phyloP scores from a whole-genome alignment of 2,113 vertebrate genomes.

The Varanus komodoensis region DNA sequence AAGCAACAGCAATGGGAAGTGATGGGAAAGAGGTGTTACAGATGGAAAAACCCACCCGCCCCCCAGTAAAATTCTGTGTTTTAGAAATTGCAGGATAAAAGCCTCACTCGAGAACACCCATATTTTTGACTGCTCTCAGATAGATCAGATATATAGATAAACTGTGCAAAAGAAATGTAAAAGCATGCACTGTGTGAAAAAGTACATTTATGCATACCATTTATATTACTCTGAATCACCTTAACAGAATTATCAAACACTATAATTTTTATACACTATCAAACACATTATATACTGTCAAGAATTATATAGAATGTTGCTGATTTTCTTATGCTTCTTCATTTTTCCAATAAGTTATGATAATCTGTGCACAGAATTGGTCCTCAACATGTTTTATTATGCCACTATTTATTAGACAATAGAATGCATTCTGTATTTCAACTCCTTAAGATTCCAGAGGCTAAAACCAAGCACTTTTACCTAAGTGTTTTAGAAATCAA shows the following conservation, averaged over 20 bases:
- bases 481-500: background rate
- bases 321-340: background rate
- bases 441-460: background rate
- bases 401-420: background rate
- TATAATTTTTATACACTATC: background rate
- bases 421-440: background rate
- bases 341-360: slow-evolving; percentile 1
- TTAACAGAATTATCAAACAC: slow-evolving; percentile 10
- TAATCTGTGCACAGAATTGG: background rate
- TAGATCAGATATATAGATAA: background rate
- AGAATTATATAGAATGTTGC: background rate
- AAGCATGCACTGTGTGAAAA: background rate
- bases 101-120: no score
- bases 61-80: no score
- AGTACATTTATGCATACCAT: background rate
- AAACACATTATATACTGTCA: background rate
- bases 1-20: no score
- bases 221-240: background rate
- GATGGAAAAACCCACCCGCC: no score
- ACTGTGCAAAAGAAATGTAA: background rate
- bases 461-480: background rate
- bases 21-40: no score
- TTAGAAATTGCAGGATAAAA: no score
- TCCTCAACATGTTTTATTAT: slow-evolving; percentile 6
- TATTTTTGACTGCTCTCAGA: no score